Percentiles rank a stretch among this genome's conserved stretches.
phyloP scores from a whole-genome alignment of 2,113 vertebrate genomes.

The Struthidea cinerea region DNA sequence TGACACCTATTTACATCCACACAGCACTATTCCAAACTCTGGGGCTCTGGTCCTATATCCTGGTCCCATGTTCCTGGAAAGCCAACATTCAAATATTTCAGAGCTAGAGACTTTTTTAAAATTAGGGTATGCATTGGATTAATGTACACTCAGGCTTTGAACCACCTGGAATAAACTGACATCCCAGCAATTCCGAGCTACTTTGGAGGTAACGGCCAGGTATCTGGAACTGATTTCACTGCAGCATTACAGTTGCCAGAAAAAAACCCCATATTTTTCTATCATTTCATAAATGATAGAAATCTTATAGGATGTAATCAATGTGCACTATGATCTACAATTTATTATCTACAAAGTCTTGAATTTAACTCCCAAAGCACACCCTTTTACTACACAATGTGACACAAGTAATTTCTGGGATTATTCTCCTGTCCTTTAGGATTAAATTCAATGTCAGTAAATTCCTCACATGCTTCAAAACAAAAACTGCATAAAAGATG shows the following conservation, averaged over 20 bases:
- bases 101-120: background rate
- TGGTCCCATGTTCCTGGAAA: background rate
- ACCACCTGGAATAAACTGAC: background rate
- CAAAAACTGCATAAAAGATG: background rate
- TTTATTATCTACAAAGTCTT: background rate
- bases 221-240: background rate
- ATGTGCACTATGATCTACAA: background rate
- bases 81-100: background rate
- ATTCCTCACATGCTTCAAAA: background rate
- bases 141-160: background rate
- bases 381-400: background rate
- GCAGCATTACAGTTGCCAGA: background rate
- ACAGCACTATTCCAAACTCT: background rate
- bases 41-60: background rate
- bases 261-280: background rate
- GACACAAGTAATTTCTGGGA: background rate
- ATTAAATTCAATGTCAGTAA: background rate
- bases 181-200: background rate
- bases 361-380: background rate
- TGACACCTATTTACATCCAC: background rate
- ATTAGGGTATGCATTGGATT: background rate
- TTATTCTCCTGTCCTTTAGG: background rate
- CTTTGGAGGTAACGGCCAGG: background rate
- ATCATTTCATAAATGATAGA: background rate
- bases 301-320: background rate